Evolutionary conservation across 2,888 invertebrate genomes (phyloP), one percentile per base, ranked within the genome.

Genomic region (Nomada hirtipes): DNA sequence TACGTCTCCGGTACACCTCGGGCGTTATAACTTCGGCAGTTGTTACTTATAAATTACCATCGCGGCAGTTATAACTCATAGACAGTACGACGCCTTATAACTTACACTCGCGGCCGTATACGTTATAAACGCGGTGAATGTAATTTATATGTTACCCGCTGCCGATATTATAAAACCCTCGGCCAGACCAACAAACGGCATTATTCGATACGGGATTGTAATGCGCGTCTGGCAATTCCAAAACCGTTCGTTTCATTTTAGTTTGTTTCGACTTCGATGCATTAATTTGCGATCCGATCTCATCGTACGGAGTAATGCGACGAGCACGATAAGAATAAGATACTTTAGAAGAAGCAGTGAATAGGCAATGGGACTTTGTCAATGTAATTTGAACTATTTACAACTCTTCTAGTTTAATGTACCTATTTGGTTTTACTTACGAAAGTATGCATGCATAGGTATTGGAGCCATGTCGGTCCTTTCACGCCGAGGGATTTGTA

Each of bases 11-110:
- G 59, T 69, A 50, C 42, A 76, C 79, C 67, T 57, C 75, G 59
- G 76, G 76, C 79, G 75, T 77, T 85, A 79, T 85, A 85, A 86
- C 83, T 82, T 87, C 82, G 87, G 75, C 84, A 83, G 80, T 87
- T 73, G 84, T 86, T 82, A 86, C 86, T 79, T 87, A 87, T 86
- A 84, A 84, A 87, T 87, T 87, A 84, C 75, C 79, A 84, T 82
- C 86, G 65, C 53, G 61, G 73, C 74, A 67, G 84, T 82, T 84
- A 78, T 87, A 83, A 87, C 72, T 87, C 79, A 86, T 82, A 84
- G 82, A 84, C 67, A 11, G 77, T 60, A 64, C 75, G 85, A 79
- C 85, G 76, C 79, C 77, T 85, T 85, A 86, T 87, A 86, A 86
- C 76, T 87, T 86, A 82, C 61, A 84, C 20, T 64, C 60, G 52